A percentile compares a stretch with the other conserved stretches of the same genome.
Conservation (phyloP, 2,888 invertebrate genomes). For the Drosophila monieri region DNA sequence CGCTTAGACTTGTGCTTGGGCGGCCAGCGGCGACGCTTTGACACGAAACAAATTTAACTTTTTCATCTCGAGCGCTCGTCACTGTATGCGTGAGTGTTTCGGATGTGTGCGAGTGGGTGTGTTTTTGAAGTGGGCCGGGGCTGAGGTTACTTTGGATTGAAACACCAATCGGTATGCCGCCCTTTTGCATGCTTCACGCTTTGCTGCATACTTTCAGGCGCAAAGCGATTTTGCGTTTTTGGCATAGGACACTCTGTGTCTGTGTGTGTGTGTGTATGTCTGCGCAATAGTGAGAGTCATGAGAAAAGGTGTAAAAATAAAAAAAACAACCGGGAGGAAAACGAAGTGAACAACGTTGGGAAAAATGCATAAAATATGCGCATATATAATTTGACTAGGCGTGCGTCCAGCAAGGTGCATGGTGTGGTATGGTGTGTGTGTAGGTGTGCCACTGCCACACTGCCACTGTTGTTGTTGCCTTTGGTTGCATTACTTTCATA, state of each 20-base stretch:
- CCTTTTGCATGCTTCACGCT: constrained; percentile 69
- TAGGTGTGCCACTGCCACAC: constrained; percentile 25
- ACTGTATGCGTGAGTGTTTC: constrained; percentile 23
- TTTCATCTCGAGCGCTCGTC: constrained; percentile 72
- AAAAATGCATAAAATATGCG: constrained; percentile 79
- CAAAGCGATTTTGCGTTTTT: constrained; percentile 78
- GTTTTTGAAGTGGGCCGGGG: neutral
- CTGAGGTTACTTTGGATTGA: constrained; percentile 28
- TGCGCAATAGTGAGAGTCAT: neutral
- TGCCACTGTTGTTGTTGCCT: constrained; percentile 28
- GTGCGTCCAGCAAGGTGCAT: constrained; percentile 58
- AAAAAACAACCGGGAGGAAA: constrained; percentile 22
- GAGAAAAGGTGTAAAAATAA: constrained; percentile 18
- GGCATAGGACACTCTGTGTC: constrained; percentile 53
- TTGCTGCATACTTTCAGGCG: constrained; percentile 75
- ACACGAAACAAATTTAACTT: constrained; percentile 80
- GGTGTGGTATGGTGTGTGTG: constrained; percentile 6
- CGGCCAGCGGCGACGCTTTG: constrained; percentile 70
- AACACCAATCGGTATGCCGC: constrained; percentile 62
- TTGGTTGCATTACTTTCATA: constrained; percentile 69
- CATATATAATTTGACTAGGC: constrained; percentile 78
- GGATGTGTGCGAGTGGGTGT: constrained; percentile 8
- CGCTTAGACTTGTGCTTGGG: constrained; percentile 70
- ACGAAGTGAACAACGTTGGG: constrained; percentile 64
- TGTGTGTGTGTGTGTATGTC: constrained; percentile 24